Evolutionary conservation across 1,140 invertebrate species (phyloP), one percentile per base, ranked within the genome.

Genomic region (Stegodyphus dumicola): DNA sequence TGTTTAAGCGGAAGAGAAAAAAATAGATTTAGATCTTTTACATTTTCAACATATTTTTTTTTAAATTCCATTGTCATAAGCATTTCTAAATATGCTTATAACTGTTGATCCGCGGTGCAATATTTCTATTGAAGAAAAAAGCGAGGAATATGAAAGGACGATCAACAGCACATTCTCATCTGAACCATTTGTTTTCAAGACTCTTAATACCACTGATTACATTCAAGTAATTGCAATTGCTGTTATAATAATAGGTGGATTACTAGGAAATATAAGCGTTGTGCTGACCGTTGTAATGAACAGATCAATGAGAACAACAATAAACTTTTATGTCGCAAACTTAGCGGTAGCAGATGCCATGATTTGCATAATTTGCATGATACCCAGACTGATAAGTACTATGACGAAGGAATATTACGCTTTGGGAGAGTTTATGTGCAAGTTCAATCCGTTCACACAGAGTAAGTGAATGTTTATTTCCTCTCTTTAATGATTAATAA

Each of bases 241-340:
- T 9, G 7, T 67, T 7, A 67, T 67, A 15, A 67, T 67, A 9
- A 17, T 17, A 7, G 65, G 65, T 15, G 65, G 65, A 0, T 18
- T 91, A 7, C 88, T 90, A 6, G 92, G 92, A 2, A 92, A 92
- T 87, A 81, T 91, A n/a, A 89, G 91, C n/a, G 92, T 92, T 15
- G 91, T 92, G 49, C 89, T 92, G 88, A 91, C 92, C 11, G 91
- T 92, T 6, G 88, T 90, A 56, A 89, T 90, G 15, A 92, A 92
- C 88, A 90, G 91, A 70, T 86, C 89, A 18, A 88, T 90, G 86
- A 67, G 90, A 17, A 88, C 89, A 11, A 90, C 73, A n/a, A 80
- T 86, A 7, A 87, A 87, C 66, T 69, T 80, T 18, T 87, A 87
- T 65, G 17, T 86, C 13, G 69, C 77, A 9, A 87, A 87, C 75